Base-by-base conservation (phyloP, 2,797 vertebrate genomes). In the Cryptoblepharus egeriae region DNA sequence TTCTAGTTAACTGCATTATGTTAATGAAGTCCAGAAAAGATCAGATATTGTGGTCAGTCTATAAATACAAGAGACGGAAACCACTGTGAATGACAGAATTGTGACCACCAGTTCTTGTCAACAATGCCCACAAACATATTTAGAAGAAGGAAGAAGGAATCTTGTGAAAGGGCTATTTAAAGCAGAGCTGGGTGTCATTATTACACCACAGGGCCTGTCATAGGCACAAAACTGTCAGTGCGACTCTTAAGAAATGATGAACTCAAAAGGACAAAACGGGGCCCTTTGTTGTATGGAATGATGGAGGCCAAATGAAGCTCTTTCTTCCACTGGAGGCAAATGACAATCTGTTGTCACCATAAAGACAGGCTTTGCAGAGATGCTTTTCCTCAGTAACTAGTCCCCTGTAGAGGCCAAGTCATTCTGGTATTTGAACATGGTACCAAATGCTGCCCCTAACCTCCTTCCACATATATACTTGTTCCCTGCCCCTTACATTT, bases 121-220 rank as follows among this genome's bases (percentile, higher is more conserved):
- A 49, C 90, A 88, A 49, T 84, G 63, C 90, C 87, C 89, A 79
- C 77, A 87, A 93, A 92, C 87, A 85, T 35, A 18, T 77, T 69
- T 83, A 28, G 90, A 93, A 94, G 77, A 88, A 91, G 94, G 93
- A 95, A 95, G 90, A 57, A 83, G 49, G 13, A 24, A 70, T 79
- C 85, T 81, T 89, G 75, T 88, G 89, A 89, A 86, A 81, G 55
- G 85, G 89, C 86, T 92, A 93, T 92, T 94, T 93, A 79, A 91
- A 89, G 90, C 92, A 92, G 79, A 87, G 81, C 57, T 89, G 79
- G 69, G 69, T 91, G 39, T 61, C 85, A 10, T 72, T 79, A 1
- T 92, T 88, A 70, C 75, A 83, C 63, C 80, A 87, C 73, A 61
- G 0, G 7, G 39, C 81, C 45, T 76, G 80, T 65, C 86, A 71